Conservation (phyloP, 1,140 invertebrate genomes). For the Samia ricini region DNA sequence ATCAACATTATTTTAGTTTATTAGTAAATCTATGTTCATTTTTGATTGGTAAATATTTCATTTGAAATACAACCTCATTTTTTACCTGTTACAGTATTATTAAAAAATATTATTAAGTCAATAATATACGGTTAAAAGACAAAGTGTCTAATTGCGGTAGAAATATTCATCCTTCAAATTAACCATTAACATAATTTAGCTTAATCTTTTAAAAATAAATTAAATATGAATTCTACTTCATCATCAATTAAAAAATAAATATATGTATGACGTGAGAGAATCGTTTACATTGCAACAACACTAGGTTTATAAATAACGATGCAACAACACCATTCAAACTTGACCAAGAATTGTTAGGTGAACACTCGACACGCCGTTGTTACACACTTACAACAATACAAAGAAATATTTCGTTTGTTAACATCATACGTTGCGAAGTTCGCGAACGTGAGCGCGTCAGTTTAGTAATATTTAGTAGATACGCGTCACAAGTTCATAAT, state of each 20-base stretch:
- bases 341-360: constrained; percentile 43
- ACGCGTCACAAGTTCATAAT: constrained; percentile 31
- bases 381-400: constrained; percentile 39
- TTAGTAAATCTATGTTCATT: background rate
- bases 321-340: constrained; percentile 16
- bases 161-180: background rate
- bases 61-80: background rate
- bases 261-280: background rate
- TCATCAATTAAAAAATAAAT: background rate
- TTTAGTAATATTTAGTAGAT: constrained; percentile 39
- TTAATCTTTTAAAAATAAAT: background rate
- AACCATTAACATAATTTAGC: background rate
- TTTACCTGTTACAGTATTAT: no score
- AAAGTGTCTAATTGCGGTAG: no score
- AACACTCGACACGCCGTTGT: no score
- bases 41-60: background rate
- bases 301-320: constrained; percentile 3
- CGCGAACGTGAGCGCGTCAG: constrained; percentile 39
- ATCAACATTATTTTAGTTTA: background rate
- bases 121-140: no score
- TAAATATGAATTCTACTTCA: background rate
- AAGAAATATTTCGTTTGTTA: constrained; percentile 45
- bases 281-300: constrained; percentile 3
- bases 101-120: no score
- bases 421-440: constrained; percentile 46